Evolutionary conservation across 1,140 invertebrate genomes (phyloP).

Genomic region (Idris sp.): DNA sequence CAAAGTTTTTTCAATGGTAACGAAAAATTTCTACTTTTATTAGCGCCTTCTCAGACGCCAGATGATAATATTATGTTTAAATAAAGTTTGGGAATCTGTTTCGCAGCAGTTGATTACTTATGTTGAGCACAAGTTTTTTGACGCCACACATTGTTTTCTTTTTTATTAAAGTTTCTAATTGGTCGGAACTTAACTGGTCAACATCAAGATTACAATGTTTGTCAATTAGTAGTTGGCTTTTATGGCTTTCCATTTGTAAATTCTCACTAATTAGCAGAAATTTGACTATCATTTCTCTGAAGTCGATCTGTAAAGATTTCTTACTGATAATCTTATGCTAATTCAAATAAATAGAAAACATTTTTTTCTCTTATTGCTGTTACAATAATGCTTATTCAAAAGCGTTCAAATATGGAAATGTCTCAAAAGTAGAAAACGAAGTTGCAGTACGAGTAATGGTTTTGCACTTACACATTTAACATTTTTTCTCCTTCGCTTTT

Average conservation of each 20-base stretch:
- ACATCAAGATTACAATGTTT: conserved; percentile 29
- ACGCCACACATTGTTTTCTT: conserved; percentile 12
- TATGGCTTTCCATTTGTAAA: conserved; percentile 20
- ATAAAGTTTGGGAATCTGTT: background rate
- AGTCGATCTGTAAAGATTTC: background rate
- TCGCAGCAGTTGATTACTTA: conserved; percentile 10
- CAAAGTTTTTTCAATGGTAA: too few species aligned
- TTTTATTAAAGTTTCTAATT: conserved; percentile 28
- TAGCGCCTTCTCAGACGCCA: conserved; percentile 13
- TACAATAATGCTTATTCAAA: too few species aligned
- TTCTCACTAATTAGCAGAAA: conserved; percentile 23
- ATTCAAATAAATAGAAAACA: too few species aligned
- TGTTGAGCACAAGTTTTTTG: conserved; percentile 12
- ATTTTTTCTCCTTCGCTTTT: conserved; percentile 5
- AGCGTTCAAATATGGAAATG: too few species aligned
- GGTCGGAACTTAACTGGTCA: conserved; percentile 1
- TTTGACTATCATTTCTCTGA: background rate
- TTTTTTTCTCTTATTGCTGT: too few species aligned
- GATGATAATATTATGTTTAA: conserved; percentile 10
- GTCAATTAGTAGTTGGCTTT: conserved; percentile 39
- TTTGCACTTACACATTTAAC: too few species aligned
- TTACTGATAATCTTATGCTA: too few species aligned
- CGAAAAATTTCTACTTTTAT: too few species aligned
- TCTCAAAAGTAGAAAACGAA: too few species aligned
- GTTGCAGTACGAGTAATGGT: too few species aligned